These are phyloP conservation scores for Melanotaenia trifasciata DNA, from an alignment of 2,797 vertebrate genomes.

Conservation along the genomic window DNA sequence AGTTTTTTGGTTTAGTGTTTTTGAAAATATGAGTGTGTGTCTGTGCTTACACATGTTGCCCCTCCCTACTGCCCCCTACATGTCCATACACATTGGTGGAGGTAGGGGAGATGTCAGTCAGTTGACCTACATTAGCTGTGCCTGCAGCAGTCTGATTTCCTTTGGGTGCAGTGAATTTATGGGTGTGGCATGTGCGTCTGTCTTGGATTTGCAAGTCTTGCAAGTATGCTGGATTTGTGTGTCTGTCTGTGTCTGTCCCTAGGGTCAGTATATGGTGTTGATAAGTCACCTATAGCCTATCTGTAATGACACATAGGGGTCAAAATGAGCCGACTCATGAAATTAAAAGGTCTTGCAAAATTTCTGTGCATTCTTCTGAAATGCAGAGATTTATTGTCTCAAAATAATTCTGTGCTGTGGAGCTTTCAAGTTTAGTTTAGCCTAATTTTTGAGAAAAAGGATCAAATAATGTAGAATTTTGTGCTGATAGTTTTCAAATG, in stretches of 20 bases:
- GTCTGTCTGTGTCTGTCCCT: conserved; percentile 30
- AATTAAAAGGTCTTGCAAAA: conserved; percentile 1
- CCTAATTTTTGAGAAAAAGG: background rate
- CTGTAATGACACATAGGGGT: conserved; percentile 57
- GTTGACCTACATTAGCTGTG: conserved; percentile 73
- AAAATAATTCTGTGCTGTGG: background rate
- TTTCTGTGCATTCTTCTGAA: background rate
- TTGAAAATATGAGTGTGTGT: background rate
- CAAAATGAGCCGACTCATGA: conserved; percentile 13
- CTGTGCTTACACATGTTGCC: conserved; percentile 1
- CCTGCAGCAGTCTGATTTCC: conserved; percentile 61
- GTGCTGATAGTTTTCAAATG: background rate
- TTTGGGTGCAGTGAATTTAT: conserved; percentile 43
- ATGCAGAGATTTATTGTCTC: background rate
- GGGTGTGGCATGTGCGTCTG: conserved; percentile 38
- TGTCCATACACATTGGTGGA: conserved; percentile 49
- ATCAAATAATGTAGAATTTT: background rate
- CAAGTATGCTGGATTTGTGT: conserved; percentile 1
- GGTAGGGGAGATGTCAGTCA: conserved; percentile 47
- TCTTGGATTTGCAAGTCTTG: conserved; percentile 8
- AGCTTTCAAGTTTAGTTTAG: background rate
- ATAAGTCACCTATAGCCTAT: conserved; percentile 16
- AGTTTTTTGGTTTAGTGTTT: background rate
- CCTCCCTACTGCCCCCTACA: conserved; percentile 35
- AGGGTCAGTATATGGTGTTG: conserved; percentile 27